Conservation (phyloP, 2,113 vertebrate species). For the Lipophrys pholis region DNA sequence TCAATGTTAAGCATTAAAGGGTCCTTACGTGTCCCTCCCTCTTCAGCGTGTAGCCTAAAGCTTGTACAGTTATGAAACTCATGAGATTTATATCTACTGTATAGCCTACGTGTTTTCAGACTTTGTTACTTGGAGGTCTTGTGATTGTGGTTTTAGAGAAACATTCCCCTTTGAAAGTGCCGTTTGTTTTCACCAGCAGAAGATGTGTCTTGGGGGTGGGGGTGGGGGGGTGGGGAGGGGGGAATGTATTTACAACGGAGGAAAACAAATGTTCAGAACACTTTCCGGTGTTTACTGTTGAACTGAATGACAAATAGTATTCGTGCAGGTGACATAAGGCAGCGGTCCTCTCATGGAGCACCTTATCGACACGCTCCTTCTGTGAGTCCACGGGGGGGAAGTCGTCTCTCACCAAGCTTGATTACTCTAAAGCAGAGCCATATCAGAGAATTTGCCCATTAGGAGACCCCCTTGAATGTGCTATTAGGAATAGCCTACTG, state of each 20-base stretch:
- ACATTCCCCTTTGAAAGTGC: conserved; percentile 81
- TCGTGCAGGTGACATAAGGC: conserved; percentile 72
- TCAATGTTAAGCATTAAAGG: conserved; percentile 77
- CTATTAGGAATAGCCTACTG: conserved; percentile 75
- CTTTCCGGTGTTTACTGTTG: conserved; percentile 54
- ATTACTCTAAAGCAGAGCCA: conserved; percentile 77
- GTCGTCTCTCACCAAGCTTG: conserved; percentile 61
- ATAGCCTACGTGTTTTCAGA: conserved; percentile 73
- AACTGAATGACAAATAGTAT: conserved; percentile 68
- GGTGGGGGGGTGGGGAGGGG: neutral
- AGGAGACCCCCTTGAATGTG: conserved; percentile 78
- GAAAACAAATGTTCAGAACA: conserved; percentile 57
- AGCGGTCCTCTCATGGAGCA: conserved; percentile 68
- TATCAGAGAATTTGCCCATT: conserved; percentile 72
- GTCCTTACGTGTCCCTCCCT: conserved; percentile 67
- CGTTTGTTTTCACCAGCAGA: conserved; percentile 83
- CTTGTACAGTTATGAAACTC: conserved; percentile 76
- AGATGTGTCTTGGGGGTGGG: conserved; percentile 58
- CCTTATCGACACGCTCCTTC: conserved; percentile 64
- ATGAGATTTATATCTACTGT: conserved; percentile 79
- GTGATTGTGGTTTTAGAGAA: conserved; percentile 78
- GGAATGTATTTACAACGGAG: conserved; percentile 55
- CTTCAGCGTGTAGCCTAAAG: conserved; percentile 79
- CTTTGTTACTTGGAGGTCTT: conserved; percentile 74
- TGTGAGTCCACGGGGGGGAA: conserved; percentile 53